Evolutionary conservation across 2,113 vertebrate genomes (phyloP).

Genomic region (Heliornis fulica): DNA sequence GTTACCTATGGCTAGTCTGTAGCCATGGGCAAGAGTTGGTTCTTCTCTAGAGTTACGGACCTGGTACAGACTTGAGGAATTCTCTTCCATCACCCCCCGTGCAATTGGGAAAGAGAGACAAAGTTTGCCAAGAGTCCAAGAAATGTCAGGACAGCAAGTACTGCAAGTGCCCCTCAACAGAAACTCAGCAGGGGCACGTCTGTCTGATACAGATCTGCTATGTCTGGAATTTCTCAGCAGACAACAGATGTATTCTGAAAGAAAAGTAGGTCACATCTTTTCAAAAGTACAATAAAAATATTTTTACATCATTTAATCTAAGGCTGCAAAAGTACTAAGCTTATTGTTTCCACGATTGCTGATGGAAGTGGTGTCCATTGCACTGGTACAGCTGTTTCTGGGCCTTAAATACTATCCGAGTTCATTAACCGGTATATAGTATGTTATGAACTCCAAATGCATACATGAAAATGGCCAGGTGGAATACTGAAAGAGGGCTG

Average conservation of each 20-base stretch:
- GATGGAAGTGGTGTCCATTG: neutral
- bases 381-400: neutral
- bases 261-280: neutral
- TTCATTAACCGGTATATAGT: neutral
- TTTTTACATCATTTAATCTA: neutral
- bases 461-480: neutral
- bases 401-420: neutral
- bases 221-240: neutral
- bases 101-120: neutral
- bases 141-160: neutral
- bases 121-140: neutral
- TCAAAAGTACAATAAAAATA: neutral
- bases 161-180: neutral
- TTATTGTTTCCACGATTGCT: neutral
- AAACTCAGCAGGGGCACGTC: neutral
- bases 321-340: neutral
- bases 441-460: neutral
- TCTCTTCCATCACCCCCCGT: neutral
- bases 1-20: neutral
- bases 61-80: rapidly evolving
- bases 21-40: neutral
- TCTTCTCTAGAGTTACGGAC: neutral
- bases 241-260: neutral
- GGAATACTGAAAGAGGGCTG: neutral
- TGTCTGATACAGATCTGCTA: neutral